A percentile compares a stretch with the other conserved stretches of the same genome.
Evolutionary conservation across 2,113 vertebrate species (phyloP).

Genomic region (Notiomystis cincta): DNA sequence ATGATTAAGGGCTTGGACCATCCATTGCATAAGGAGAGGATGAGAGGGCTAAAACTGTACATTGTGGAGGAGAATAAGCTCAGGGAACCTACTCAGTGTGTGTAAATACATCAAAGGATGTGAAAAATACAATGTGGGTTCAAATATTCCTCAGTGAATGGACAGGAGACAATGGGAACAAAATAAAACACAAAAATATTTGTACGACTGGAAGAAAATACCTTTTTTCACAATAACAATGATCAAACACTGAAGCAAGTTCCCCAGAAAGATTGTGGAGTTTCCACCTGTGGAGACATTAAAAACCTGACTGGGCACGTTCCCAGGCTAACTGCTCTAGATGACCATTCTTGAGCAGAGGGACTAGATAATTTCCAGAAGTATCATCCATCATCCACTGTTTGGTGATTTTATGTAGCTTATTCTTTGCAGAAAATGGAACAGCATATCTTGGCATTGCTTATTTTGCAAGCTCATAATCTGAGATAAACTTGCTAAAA

Average conservation of each 20-base stretch:
- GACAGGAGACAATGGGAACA: neutral
- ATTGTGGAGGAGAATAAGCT: neutral
- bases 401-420: neutral
- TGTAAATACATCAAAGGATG: neutral
- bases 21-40: neutral
- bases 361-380: neutral
- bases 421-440: neutral
- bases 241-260: neutral
- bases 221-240: neutral
- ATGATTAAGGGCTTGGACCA: neutral
- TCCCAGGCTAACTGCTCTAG: neutral
- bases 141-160: neutral
- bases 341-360: neutral
- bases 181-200: neutral
- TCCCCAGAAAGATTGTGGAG: neutral
- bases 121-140: neutral
- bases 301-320: accelerated
- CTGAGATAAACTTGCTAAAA: neutral
- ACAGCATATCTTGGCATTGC: neutral
- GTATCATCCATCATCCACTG: neutral
- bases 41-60: neutral
- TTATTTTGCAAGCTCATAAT: neutral
- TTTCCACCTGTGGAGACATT: neutral
- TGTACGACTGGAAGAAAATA: neutral
- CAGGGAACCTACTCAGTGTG: neutral